Percentiles rank a stretch among this genome's conserved stretches.
These are phyloP conservation scores for Melospiza melodia DNA, from an alignment of 2,113 vertebrate species.

Conservation along the genomic window DNA sequence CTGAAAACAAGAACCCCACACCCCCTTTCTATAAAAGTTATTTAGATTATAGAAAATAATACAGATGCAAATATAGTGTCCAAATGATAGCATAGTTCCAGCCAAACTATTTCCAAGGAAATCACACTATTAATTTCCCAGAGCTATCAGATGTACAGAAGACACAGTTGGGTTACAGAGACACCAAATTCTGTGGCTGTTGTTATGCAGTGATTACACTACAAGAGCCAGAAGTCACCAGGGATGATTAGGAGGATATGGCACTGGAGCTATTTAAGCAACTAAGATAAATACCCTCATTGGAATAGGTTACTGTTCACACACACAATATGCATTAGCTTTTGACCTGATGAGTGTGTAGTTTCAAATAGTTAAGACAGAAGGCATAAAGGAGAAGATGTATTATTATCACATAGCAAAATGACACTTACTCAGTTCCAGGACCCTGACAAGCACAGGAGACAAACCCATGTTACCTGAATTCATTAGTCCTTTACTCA, in stretches of 20 bases:
- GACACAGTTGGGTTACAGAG: background rate
- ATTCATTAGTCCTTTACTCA: background rate
- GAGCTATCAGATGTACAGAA: background rate
- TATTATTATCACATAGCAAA: background rate
- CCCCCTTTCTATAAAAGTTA: accelerated
- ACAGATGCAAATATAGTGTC: background rate
- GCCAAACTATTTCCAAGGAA: background rate
- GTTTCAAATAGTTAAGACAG: background rate
- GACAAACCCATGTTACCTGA: background rate
- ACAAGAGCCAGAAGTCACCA: background rate
- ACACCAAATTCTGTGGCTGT: background rate
- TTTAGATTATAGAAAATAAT: background rate
- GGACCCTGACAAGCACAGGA: background rate
- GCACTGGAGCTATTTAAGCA: conserved; percentile 15
- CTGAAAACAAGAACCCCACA: background rate
- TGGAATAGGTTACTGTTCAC: background rate
- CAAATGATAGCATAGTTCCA: background rate
- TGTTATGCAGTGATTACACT: background rate
- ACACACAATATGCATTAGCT: conserved; percentile 40
- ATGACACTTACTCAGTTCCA: background rate
- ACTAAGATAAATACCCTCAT: background rate
- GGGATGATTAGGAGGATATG: background rate
- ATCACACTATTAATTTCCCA: background rate
- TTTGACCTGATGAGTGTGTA: background rate
- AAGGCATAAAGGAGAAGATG: background rate